Evolutionary conservation across 2,888 invertebrate species (phyloP).

Genomic region (Mellilla xanthometata): DNA sequence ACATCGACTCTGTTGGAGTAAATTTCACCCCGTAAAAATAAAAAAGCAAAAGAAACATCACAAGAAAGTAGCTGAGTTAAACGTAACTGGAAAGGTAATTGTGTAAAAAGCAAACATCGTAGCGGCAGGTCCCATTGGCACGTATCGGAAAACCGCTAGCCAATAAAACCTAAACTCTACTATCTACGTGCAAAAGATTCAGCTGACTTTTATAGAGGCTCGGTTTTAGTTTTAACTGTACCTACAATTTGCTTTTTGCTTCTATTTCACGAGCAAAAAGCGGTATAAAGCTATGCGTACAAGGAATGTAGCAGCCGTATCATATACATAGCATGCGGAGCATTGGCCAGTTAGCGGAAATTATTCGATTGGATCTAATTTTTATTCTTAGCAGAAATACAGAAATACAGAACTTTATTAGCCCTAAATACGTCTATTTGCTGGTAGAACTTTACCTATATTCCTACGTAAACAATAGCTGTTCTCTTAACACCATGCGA

Average conservation of each 20-base stretch:
- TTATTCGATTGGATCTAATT: no score
- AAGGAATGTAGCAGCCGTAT: background rate
- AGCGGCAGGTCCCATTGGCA: slow-evolving; percentile 28
- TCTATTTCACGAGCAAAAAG: slow-evolving; percentile 25
- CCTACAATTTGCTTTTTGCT: slow-evolving; percentile 24
- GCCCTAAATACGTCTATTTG: no score
- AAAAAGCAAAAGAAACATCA: slow-evolving; percentile 21
- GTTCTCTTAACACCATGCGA: no score
- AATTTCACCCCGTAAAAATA: slow-evolving; percentile 10
- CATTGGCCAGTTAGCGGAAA: no score
- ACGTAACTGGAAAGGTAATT: slow-evolving; percentile 29
- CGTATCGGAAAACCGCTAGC: slow-evolving; percentile 32
- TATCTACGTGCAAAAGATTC: slow-evolving; percentile 30
- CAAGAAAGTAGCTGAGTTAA: slow-evolving; percentile 23
- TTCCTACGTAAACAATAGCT: no score
- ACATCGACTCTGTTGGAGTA: slow-evolving; percentile 21
- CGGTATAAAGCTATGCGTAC: slow-evolving; percentile 6
- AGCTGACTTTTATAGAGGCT: slow-evolving; percentile 30
- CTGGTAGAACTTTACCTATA: no score
- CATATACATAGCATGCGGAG: background rate
- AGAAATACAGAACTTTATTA: no score
- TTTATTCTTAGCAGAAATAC: no score
- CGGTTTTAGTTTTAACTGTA: slow-evolving; percentile 26
- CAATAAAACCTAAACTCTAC: slow-evolving; percentile 31
- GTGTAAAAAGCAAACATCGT: slow-evolving; percentile 30